Evolutionary conservation across 2,113 vertebrate species (phyloP).

Genomic region (Toxotes jaculatrix): DNA sequence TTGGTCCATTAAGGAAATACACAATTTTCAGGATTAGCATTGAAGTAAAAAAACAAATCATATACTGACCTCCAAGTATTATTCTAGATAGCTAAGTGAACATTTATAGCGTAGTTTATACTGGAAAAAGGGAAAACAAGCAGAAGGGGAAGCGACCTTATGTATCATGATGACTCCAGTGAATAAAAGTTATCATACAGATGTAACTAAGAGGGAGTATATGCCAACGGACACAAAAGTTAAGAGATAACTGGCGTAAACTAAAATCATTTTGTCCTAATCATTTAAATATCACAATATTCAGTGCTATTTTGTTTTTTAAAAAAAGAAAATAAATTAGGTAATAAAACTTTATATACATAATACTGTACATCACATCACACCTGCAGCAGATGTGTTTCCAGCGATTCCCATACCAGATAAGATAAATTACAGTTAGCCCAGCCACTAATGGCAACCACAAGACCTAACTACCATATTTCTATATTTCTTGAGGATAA

Average conservation of each 20-base stretch:
- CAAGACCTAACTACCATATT: constrained; percentile 99
- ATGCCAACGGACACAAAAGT: constrained; percentile 75
- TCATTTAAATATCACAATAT: constrained; percentile 80
- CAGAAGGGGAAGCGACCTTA: constrained; percentile 19
- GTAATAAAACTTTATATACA: constrained; percentile 93
- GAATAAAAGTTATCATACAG: constrained; percentile 59
- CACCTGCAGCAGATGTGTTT: constrained; percentile 81
- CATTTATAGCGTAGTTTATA: constrained; percentile 13
- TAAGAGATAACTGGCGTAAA: constrained; percentile 53
- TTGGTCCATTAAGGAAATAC: background rate
- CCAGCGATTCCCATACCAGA: constrained; percentile 69
- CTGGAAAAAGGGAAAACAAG: constrained; percentile 14
- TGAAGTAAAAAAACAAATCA: constrained; percentile 1
- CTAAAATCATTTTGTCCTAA: constrained; percentile 67
- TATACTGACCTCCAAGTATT: constrained; percentile 15
- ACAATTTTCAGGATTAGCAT: background rate
- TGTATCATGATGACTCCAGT: constrained; percentile 67
- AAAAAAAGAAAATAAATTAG: constrained; percentile 96
- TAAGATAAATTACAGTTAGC: constrained; percentile 66
- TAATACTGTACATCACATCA: constrained; percentile 92
- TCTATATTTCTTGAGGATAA: constrained; percentile 99
- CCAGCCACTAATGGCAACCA: constrained; percentile 90
- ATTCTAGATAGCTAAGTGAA: background rate
- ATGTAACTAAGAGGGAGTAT: constrained; percentile 58
- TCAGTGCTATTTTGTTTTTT: constrained; percentile 91